Percentiles rank a stretch among this genome's conserved stretches.
Evolutionary conservation across 2,888 invertebrate genomes (phyloP).

Genomic region (Parnassius smintheus): DNA sequence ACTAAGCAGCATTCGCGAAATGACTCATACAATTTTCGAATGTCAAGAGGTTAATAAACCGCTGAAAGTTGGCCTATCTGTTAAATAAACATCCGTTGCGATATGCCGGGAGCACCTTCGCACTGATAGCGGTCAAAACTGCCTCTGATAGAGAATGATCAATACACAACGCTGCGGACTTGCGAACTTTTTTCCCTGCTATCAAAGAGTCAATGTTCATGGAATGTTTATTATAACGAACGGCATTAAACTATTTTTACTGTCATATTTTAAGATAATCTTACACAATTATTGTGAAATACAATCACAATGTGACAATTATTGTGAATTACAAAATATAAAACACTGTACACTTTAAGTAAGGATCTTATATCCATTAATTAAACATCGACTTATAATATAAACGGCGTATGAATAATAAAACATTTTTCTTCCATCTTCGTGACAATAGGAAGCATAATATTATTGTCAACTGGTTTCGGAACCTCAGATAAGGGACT

Average conservation of each 20-base stretch:
- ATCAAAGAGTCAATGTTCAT: no score
- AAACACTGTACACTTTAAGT: not conserved
- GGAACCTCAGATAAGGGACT: constrained; percentile 21
- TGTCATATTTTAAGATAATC: no score
- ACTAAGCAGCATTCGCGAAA: not conserved
- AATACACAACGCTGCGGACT: constrained; percentile 27
- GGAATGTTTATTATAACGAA: no score
- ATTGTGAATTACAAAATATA: no score
- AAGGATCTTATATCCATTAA: no score
- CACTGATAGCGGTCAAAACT: constrained; percentile 43
- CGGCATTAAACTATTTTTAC: no score
- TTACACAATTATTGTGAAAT: no score
- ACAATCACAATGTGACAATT: no score
- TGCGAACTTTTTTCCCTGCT: constrained; percentile 15
- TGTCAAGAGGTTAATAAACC: constrained; percentile 42
- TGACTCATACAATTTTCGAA: constrained; percentile 20
- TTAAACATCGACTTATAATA: no score
- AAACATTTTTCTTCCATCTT: no score
- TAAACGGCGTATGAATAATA: no score
- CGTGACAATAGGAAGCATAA: constrained; percentile 15
- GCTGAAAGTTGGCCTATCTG: constrained; percentile 49
- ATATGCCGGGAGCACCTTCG: constrained; percentile 54
- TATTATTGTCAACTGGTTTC: constrained; percentile 23
- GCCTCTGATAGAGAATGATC: constrained; percentile 38
- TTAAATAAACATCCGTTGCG: constrained; percentile 58